phyloP scores from a whole-genome alignment of 2,113 vertebrate species.

The Equus quagga region DNA sequence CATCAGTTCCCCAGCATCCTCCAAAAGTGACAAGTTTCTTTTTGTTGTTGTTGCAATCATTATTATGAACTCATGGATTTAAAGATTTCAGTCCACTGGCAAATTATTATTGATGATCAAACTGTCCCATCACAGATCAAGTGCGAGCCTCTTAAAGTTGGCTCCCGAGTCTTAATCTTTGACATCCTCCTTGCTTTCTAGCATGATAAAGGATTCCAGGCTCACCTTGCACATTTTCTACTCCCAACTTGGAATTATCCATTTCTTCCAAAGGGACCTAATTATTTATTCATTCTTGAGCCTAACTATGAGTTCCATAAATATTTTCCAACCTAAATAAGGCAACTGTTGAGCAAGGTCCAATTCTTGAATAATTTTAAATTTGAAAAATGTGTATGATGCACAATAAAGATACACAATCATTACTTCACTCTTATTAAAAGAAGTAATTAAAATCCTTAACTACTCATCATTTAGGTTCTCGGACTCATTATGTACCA shows the following conservation, averaged over 20 bases:
- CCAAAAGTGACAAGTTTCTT: background rate
- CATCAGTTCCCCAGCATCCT: background rate
- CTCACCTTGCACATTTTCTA: background rate
- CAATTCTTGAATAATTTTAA: conserved; percentile 44
- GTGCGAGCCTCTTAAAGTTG: background rate
- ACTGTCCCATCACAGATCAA: background rate
- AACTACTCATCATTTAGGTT: conserved; percentile 15
- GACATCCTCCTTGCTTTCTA: background rate
- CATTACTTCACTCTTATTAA: conserved; percentile 17
- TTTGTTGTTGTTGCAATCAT: background rate
- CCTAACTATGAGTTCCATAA: background rate
- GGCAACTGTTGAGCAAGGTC: background rate
- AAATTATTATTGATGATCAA: background rate
- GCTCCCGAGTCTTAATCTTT: background rate
- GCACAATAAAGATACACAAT: background rate
- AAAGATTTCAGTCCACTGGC: background rate
- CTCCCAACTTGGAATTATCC: background rate
- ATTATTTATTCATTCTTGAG: conserved; percentile 38
- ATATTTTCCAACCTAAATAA: conserved; percentile 53
- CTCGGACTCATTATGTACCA: conserved; percentile 12
- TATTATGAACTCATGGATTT: background rate
- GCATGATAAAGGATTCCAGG: background rate
- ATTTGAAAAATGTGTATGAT: conserved; percentile 18
- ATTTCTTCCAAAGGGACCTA: conserved; percentile 5
- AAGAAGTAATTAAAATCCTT: conserved; percentile 60